Conservation (phyloP, 2,888 invertebrate genomes). For the Cephus spinipes region DNA sequence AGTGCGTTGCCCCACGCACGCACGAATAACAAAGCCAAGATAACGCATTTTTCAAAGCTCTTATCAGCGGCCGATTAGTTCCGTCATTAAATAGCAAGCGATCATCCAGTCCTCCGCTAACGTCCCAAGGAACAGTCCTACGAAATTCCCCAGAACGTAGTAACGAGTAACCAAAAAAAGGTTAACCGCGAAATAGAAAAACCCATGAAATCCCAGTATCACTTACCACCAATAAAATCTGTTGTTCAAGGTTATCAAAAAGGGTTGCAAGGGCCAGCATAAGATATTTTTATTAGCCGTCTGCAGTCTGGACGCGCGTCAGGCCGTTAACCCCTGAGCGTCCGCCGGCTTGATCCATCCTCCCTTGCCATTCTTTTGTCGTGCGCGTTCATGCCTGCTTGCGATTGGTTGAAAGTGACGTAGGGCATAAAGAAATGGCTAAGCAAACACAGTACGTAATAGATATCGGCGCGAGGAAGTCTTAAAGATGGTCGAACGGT, state of each 20-base stretch:
- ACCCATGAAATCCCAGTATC: background rate
- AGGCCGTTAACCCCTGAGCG: constrained; percentile 53
- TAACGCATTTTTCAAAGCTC: background rate
- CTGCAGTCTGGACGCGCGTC: constrained; percentile 59
- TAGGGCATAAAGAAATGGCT: constrained; percentile 16
- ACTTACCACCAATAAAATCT: constrained; percentile 23
- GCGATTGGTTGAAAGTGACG: background rate
- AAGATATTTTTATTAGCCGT: constrained; percentile 61
- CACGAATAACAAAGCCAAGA: constrained; percentile 1
- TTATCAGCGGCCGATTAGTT: background rate
- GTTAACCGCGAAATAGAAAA: background rate
- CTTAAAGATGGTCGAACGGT: background rate
- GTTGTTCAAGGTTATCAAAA: background rate
- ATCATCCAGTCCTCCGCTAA: background rate
- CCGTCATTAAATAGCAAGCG: background rate
- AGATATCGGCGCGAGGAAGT: background rate
- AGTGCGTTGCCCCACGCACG: constrained; percentile 36
- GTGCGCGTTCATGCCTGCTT: background rate
- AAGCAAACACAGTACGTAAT: background rate
- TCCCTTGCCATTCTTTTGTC: background rate
- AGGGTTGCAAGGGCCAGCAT: constrained; percentile 27
- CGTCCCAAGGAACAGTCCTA: background rate
- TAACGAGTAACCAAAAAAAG: background rate
- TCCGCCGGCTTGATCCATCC: constrained; percentile 20
- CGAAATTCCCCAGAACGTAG: background rate